Conservation (phyloP, 2,113 vertebrate genomes). For the Genyomyrus donnyi region DNA sequence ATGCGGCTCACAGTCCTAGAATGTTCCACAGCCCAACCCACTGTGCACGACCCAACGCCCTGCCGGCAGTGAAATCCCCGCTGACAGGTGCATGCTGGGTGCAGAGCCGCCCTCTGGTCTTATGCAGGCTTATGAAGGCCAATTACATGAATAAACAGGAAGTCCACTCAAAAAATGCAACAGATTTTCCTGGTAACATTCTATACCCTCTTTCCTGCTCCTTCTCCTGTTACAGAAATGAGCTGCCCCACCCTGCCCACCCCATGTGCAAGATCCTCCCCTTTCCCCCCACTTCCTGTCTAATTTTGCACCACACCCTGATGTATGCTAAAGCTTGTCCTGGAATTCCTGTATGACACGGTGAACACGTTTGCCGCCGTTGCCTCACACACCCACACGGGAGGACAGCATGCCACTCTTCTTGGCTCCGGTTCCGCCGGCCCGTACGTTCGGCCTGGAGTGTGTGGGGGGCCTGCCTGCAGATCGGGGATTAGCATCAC, state of each 20-base stretch:
- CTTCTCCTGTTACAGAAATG: background rate
- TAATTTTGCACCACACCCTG: constrained; percentile 24
- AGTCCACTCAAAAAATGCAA: background rate
- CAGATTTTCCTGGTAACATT: background rate
- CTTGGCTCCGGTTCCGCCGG: background rate
- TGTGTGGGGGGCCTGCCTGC: too few relatives aligned
- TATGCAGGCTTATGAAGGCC: background rate
- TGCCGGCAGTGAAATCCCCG: background rate
- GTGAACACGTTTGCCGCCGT: background rate
- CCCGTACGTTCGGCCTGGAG: too few relatives aligned
- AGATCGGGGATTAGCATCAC: background rate
- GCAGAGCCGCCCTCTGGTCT: background rate
- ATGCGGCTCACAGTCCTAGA: background rate
- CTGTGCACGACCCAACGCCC: background rate
- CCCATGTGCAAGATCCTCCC: constrained; percentile 1
- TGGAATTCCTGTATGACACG: background rate
- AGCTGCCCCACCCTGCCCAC: background rate
- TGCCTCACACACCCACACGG: background rate
- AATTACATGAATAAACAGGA: background rate
- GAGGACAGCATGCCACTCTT: background rate
- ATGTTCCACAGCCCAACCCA: background rate
- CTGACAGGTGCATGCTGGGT: background rate
- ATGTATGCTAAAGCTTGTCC: constrained; percentile 27
- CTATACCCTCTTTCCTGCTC: background rate
- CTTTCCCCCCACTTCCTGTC: constrained; percentile 8